Base-by-base conservation (phyloP, 2,797 vertebrate genomes). In the Heterohyrax brucei region DNA sequence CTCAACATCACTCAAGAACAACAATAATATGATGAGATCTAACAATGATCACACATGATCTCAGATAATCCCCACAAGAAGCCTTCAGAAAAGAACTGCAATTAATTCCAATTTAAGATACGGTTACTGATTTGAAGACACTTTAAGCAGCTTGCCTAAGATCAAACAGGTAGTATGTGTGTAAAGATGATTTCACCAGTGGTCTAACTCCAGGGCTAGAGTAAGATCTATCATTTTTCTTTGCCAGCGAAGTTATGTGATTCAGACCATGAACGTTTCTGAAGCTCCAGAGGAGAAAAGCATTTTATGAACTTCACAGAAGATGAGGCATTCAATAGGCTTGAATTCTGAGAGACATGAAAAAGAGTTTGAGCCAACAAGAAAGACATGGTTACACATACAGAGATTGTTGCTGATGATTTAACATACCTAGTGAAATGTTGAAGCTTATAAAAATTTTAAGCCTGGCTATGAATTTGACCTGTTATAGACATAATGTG, bases 381-480 rank as follows among this genome's bases (percentile, higher is more conserved):
- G 7, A 76, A 30, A 50, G 46, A 64, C 56, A 89, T 7, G 19
- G 1, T 66, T 79, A 70, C 48, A 73, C 76, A n/a, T 62, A 46
- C 10, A 0, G 46, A 7, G 53, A 18, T 62, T 48, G 7, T 56
- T 5, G 83, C 56, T 84, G 56, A 64, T 68, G 28, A 87, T 44
- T 33, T 73, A 61, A 83, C 50, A 5, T 48, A 21, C 3, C 73
- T 68, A 70, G 28, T 62, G 21, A 39, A 83, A 78, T 72, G 7
- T 64, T 76, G 48, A 92, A 21, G 5, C 21, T 85, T 91, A 75
- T 14, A 84, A 78, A 7, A 95, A 91, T 19, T 10, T 85, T 87
- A 66, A 87, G 7, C 21, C 68, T 78, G n/a, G 70, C 6, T 75
- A 44, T 72, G 87, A 53, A 46, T 92, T 84, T 82, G 2, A 9